These are phyloP conservation scores for Meriones unguiculatus DNA, from an alignment of 2,113 vertebrate genomes.

Conservation along the genomic window DNA sequence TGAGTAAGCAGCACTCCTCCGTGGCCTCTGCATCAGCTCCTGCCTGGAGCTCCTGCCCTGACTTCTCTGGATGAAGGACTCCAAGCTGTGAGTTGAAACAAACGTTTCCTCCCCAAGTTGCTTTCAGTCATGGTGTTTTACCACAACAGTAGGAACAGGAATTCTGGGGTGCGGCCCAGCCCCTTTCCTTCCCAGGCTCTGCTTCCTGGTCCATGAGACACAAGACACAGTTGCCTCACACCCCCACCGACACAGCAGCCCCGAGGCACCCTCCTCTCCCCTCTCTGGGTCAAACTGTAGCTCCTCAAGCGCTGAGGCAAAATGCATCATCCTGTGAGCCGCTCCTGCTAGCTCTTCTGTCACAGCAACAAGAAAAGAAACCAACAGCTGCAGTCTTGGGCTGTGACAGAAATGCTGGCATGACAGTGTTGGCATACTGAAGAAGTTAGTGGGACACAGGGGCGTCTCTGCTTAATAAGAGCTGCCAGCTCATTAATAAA, in stretches of 20 bases:
- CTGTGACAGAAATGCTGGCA: not conserved
- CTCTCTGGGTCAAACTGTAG: not conserved
- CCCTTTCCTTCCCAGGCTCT: not conserved
- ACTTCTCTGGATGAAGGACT: not conserved
- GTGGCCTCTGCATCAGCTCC: not conserved
- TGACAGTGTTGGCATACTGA: not conserved
- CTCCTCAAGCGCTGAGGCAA: not conserved
- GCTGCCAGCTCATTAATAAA: not conserved
- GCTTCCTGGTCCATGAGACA: not conserved
- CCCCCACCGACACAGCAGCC: not conserved
- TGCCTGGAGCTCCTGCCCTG: not conserved
- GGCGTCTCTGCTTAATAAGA: not conserved
- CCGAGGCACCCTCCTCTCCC: not conserved
- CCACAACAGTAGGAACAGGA: not conserved
- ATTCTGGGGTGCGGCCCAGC: not conserved
- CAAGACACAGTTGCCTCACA: not conserved
- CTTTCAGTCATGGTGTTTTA: not conserved
- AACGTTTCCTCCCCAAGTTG: not conserved
- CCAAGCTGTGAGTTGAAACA: not conserved
- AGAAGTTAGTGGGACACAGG: not conserved
- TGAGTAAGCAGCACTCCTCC: not conserved
- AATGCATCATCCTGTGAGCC: not conserved
- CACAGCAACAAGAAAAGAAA: not conserved
- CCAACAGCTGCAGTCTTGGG: not conserved
- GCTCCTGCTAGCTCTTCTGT: not conserved